Base-by-base conservation (phyloP, 1,140 invertebrate genomes). In the Anoplophora glabripennis region DNA sequence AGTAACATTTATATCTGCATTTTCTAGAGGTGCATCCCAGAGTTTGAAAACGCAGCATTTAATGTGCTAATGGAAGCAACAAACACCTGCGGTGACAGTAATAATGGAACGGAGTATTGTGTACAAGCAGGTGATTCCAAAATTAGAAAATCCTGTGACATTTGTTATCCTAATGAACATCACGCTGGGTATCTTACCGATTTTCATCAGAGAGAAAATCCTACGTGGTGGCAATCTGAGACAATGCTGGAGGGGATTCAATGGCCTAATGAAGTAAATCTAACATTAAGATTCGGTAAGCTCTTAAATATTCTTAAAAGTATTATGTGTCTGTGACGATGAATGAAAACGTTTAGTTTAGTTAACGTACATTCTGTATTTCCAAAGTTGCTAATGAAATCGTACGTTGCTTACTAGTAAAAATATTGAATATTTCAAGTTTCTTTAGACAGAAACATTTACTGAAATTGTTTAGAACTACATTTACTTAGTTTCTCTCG, bases 221-320 rank as follows among this genome's bases (percentile, higher is more conserved):
- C 88, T 60, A 98, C 97, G 0, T 98, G 94, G 94, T 99, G 97
- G 96, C 96, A 99, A 72, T 97, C 94, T 2, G 92, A 97, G 70
- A 98, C 97, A 0, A 97, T 99, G 93, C 85, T 85, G 62, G 93
- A 99, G 67, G 89, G 86, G 11, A 89, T 97, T 12, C 90, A 96
- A 73, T 90, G 88, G 73, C 92, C 94, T 0, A 89, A 88, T 69
- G 86, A 88, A 77, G 94, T 99, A 35, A 97, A 98, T 76, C 78
- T 99, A 14, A 98, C 94, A 0, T 78, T 99, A 8, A 81, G 89
- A 72, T 83, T 99, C 53, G 84, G 94, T 95, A 79, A 83, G 84
- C 55, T 12, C n/a, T n/a, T n/a, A n/a, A n/a, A n/a, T n/a, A n/a
- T n/a, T n/a, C n/a, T n/a, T n/a, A n/a, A n/a, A n/a, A n/a, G n/a